A percentile compares a stretch with the other conserved stretches of the same genome.
phyloP scores from a whole-genome alignment of 2,888 invertebrate species.

The Scaptomyza caliginosa region DNA sequence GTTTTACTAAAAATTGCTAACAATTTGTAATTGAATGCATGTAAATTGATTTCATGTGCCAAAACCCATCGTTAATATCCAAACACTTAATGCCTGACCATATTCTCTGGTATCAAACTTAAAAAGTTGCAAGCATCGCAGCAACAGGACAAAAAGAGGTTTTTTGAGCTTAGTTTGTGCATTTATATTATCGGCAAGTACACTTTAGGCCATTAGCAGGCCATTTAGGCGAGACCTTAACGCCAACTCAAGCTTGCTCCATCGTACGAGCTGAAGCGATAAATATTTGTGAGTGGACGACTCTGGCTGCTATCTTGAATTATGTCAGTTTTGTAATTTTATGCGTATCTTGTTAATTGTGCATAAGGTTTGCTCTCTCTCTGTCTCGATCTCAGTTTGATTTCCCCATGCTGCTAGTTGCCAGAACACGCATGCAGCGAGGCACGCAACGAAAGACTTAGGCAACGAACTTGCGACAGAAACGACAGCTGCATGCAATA shows the following conservation, averaged over 20 bases:
- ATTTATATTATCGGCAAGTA: constrained; percentile 79
- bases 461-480: constrained; percentile 64
- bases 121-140: too few species aligned
- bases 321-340: constrained; percentile 81
- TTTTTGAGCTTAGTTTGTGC: constrained; percentile 55
- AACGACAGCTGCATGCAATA: constrained; percentile 48
- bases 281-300: constrained; percentile 59
- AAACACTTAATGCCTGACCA: constrained; percentile 55
- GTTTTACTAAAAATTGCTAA: constrained; percentile 62
- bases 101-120: too few species aligned
- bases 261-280: constrained; percentile 48
- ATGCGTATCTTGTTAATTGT: constrained; percentile 75
- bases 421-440: constrained; percentile 39
- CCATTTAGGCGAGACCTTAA: constrained; percentile 65
- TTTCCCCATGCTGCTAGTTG: not conserved
- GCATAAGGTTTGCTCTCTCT: constrained; percentile 49
- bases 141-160: not conserved
- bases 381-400: not conserved
- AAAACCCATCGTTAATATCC: constrained; percentile 54
- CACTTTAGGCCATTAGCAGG: constrained; percentile 80
- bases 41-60: constrained; percentile 76
- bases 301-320: constrained; percentile 77
- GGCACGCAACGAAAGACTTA: constrained; percentile 68
- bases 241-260: constrained; percentile 36
- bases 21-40: constrained; percentile 80